These are phyloP conservation scores for Glyphotaelius pellucidus DNA, from an alignment of 2,888 invertebrate species.

Conservation along the genomic window DNA sequence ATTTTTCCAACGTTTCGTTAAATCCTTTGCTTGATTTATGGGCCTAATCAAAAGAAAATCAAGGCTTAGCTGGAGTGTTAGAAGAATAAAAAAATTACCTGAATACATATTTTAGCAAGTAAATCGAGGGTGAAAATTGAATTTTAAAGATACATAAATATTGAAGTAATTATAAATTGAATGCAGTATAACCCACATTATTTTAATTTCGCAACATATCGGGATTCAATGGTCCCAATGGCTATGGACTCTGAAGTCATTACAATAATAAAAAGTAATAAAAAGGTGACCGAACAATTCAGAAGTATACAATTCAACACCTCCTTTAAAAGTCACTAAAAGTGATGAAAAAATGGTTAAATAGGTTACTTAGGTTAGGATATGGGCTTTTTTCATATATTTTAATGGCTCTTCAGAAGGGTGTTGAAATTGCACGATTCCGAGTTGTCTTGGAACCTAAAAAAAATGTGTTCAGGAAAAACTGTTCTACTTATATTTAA, in stretches of 20 bases:
- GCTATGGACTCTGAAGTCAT: not conserved
- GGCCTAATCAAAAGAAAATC: not conserved
- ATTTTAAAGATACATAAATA: not conserved
- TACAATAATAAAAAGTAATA: not conserved
- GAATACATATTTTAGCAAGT: not conserved
- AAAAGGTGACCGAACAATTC: too few species aligned
- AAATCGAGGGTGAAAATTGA: not conserved
- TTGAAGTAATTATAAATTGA: not conserved
- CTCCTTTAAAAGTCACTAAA: too few species aligned
- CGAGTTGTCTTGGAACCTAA: too few species aligned
- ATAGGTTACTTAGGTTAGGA: too few species aligned
- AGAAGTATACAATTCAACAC: too few species aligned
- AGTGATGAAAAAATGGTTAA: too few species aligned
- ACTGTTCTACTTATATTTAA: too few species aligned
- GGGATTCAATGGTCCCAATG: not conserved
- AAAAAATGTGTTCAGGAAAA: too few species aligned
- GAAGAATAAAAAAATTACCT: not conserved
- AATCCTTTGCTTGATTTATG: slow-evolving; percentile 10
- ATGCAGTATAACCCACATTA: not conserved
- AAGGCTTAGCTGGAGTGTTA: not conserved
- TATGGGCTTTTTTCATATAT: too few species aligned
- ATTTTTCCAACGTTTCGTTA: not conserved
- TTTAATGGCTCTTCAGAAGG: too few species aligned
- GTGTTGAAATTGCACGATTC: too few species aligned
- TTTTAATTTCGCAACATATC: not conserved